Evolutionary conservation across 2,113 vertebrate species (phyloP).

Genomic region (Otocyon megalotis): DNA sequence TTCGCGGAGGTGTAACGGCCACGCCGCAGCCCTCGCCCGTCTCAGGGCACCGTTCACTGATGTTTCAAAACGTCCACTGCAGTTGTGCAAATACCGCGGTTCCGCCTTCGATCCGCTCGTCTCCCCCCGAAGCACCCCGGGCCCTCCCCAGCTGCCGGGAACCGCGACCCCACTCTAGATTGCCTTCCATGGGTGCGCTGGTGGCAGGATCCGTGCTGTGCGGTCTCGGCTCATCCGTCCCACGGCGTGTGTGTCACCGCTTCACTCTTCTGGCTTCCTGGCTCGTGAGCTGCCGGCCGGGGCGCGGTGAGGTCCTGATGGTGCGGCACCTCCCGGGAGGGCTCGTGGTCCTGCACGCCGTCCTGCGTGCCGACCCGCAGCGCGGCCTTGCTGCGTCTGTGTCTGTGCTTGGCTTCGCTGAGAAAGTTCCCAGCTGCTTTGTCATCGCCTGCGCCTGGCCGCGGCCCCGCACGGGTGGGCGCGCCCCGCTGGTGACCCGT

Average conservation of each 20-base stretch:
- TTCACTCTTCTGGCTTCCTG: background rate
- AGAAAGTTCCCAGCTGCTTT: background rate
- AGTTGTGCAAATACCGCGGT: background rate
- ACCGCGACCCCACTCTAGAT: background rate
- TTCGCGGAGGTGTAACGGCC: background rate
- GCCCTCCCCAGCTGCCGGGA: too few species aligned
- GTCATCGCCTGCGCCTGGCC: background rate
- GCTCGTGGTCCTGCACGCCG: too few species aligned
- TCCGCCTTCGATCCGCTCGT: rapidly evolving
- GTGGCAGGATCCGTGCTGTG: background rate
- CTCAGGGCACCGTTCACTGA: background rate
- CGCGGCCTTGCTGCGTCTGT: rapidly evolving
- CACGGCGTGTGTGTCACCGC: background rate
- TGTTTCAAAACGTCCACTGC: background rate
- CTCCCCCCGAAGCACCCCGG: background rate
- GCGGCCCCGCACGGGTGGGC: too few species aligned
- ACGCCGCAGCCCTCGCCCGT: background rate
- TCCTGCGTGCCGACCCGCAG: too few species aligned
- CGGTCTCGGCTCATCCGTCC: background rate
- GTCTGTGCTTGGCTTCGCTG: background rate
- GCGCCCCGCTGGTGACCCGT: background rate
- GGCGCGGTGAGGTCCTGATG: too few species aligned
- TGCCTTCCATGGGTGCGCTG: background rate
- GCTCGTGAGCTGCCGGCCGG: background rate
- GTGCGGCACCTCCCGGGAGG: too few species aligned